Evolutionary conservation across 53 echinoderm and acorn worm genomes (phyloP), one percentile per base, ranked within the genome.

Genomic region (Actinopyga echinites): DNA sequence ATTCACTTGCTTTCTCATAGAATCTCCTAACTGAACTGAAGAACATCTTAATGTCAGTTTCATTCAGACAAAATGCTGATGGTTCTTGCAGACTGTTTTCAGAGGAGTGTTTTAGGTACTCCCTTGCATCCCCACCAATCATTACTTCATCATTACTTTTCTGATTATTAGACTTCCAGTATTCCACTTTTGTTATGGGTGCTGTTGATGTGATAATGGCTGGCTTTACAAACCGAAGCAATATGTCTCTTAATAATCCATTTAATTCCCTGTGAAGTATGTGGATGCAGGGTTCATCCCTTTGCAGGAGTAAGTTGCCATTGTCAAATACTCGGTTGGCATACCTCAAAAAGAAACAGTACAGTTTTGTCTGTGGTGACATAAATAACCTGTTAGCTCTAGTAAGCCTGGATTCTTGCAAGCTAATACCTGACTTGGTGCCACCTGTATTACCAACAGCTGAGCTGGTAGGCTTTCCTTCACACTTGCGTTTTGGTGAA

Each of bases 251-350:
- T 35, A 89, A 45, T 6, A 29, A 56, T 79, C 33, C 69, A 80
- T 85, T 85, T 21, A 85, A 36, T 58, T 85, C 80, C 66, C 71
- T 57, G 26, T 79, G 69, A 24, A 89, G 58, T 25, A 89, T 43
- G 68, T 89, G 85, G 5, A 85, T 80, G 65, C 80, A 85, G 0
- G 89, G 89, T 38, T 89, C 85, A 30, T 69, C 85, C 58, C 85
- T 89, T 32, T 89, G 89, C 5, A 89, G 80, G 10, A 84, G 36
- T 33, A 85, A 67, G 49, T 85, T 89, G 9, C 44, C 60, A 49
- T 85, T 54, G 33, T 80, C 68, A 58, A 80, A 89, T 34, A 85
- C 53, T 71, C 37, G 55, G n/a, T 85, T 89, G 20, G 37, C 61
- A 56, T 79, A 85, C 5, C 45, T 36, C 52, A 37, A 37, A 63